These are phyloP conservation scores for Amblyjoppa proteus DNA, from an alignment of 2,888 invertebrate genomes.

Conservation along the genomic window DNA sequence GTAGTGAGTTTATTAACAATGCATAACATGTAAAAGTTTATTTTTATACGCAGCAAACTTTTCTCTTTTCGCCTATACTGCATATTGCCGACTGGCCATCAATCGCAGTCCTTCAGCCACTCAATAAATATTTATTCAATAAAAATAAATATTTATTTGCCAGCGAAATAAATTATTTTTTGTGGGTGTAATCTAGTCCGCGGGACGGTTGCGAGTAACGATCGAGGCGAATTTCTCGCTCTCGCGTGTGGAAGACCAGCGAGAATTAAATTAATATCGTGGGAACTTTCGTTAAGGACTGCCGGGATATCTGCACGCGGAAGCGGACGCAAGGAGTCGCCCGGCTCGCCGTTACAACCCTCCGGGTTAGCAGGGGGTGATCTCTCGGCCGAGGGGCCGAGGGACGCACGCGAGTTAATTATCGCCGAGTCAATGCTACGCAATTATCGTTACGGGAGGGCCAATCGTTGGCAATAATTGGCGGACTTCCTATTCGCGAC, in stretches of 20 bases:
- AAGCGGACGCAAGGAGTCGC: slow-evolving; percentile 40
- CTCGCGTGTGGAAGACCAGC: background rate
- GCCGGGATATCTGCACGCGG: slow-evolving; percentile 66
- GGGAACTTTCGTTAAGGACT: slow-evolving; percentile 79
- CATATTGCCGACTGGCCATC: no score
- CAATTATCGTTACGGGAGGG: slow-evolving; percentile 65
- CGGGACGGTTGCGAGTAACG: slow-evolving; percentile 38
- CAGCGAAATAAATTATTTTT: no score
- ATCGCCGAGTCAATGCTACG: slow-evolving; percentile 59
- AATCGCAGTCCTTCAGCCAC: no score
- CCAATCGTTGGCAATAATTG: slow-evolving; percentile 56
- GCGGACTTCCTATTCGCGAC: slow-evolving; percentile 14
- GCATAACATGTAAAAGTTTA: no score
- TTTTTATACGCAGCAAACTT: no score
- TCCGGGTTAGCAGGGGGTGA: slow-evolving; percentile 68
- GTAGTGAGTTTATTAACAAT: no score
- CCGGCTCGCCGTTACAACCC: slow-evolving; percentile 45
- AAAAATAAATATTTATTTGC: no score
- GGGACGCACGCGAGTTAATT: slow-evolving; percentile 58
- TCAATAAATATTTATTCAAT: no score
- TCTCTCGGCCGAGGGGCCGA: slow-evolving; percentile 70
- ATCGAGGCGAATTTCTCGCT: slow-evolving; percentile 22
- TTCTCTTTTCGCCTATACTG: no score
- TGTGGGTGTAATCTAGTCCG: slow-evolving; percentile 15
- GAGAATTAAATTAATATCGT: slow-evolving; percentile 70